Conservation (phyloP, 2,113 vertebrate species). For the Promerops cafer region DNA sequence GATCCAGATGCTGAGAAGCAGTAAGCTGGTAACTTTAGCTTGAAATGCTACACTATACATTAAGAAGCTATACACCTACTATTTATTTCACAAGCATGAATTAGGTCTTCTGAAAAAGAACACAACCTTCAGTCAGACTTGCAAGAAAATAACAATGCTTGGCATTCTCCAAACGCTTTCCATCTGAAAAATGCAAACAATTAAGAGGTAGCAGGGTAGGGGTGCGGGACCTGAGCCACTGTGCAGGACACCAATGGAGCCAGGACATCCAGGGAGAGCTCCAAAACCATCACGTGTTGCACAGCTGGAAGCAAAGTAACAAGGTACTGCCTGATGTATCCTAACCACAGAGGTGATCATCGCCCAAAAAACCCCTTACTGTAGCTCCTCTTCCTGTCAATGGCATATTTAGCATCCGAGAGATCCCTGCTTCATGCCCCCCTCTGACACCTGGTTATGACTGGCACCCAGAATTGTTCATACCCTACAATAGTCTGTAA, state of each 20-base stretch:
- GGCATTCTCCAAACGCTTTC: neutral
- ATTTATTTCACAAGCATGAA: neutral
- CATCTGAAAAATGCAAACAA: neutral
- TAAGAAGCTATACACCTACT: neutral
- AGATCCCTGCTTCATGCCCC: accelerated
- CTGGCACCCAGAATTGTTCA: neutral
- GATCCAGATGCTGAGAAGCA: neutral
- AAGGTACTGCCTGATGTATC: neutral
- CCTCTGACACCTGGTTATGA: neutral
- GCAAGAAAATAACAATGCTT: neutral
- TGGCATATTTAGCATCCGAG: neutral
- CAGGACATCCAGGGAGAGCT: neutral
- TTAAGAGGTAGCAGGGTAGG: neutral
- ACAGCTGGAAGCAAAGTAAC: neutral
- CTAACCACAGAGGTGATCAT: neutral
- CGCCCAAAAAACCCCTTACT: accelerated
- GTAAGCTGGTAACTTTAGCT: neutral
- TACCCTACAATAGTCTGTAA: neutral
- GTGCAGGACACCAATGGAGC: neutral
- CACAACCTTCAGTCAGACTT: neutral
- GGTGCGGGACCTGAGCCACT: accelerated
- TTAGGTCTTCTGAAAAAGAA: neutral
- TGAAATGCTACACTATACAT: neutral
- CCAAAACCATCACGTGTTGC: neutral
- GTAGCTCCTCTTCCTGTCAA: neutral